phyloP scores from a whole-genome alignment of 92 coral and sea anemone species.

The Zoanthus sociatus region DNA sequence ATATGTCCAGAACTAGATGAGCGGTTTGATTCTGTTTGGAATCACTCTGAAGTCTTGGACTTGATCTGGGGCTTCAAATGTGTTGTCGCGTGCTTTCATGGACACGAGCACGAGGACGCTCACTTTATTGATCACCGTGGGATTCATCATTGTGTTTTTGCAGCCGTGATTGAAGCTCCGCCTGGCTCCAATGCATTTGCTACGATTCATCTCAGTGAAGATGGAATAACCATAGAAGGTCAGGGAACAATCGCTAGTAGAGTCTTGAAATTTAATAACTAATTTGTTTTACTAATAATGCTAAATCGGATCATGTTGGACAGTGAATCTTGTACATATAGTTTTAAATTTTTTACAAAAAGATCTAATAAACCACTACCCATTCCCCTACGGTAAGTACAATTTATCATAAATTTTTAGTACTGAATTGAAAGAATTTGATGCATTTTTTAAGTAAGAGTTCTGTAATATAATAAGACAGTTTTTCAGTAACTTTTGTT shows the following conservation, averaged over 20 bases:
- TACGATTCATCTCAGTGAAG: conserved; percentile 67
- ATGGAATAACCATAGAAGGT: conserved; percentile 70
- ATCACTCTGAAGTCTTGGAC: conserved; percentile 69
- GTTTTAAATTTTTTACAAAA: too few species aligned
- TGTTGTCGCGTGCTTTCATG: conserved; percentile 76
- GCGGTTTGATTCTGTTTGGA: conserved; percentile 58
- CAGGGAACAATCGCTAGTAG: conserved; percentile 65
- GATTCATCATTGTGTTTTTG: conserved; percentile 73
- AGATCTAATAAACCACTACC: too few species aligned
- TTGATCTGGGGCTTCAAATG: conserved; percentile 62
- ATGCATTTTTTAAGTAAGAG: too few species aligned
- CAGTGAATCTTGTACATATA: too few species aligned
- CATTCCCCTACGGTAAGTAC: too few species aligned
- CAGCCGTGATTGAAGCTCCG: conserved; percentile 78
- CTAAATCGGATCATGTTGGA: too few species aligned
- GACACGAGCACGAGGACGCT: conserved; percentile 69
- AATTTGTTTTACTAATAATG: background rate
- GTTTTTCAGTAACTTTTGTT: too few species aligned
- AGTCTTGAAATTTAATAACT: conserved; percentile 50
- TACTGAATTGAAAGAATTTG: too few species aligned
- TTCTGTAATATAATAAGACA: too few species aligned
- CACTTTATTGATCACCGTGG: conserved; percentile 66
- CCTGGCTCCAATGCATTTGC: conserved; percentile 73
- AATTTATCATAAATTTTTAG: too few species aligned
- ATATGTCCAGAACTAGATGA: conserved; percentile 54